phyloP scores from a whole-genome alignment of 2,113 vertebrate genomes.

The Caloenas nicobarica region DNA sequence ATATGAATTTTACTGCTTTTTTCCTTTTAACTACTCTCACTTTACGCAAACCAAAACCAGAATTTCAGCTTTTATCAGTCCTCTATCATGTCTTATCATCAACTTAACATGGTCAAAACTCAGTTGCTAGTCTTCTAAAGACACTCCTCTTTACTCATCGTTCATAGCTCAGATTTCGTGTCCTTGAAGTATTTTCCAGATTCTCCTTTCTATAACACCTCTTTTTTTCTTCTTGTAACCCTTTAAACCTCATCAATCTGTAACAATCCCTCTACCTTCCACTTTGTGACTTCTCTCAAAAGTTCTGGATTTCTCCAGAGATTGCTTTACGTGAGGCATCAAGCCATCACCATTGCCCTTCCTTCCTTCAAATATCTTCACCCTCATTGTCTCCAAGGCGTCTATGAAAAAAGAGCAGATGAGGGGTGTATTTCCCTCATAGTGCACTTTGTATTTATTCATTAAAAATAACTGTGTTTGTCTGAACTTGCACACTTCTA shows the following conservation, averaged over 20 bases:
- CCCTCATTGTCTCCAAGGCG: background rate
- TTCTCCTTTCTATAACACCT: background rate
- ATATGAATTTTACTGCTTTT: background rate
- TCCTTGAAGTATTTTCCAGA: background rate
- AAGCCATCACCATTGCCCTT: background rate
- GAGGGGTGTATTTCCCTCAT: background rate
- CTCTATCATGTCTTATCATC: background rate
- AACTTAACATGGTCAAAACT: background rate
- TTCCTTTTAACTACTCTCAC: background rate
- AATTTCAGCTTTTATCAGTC: background rate
- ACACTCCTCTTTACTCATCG: background rate
- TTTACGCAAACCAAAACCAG: background rate
- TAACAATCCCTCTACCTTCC: background rate
- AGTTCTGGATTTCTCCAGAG: background rate
- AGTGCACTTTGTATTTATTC: background rate
- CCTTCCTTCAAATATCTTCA: background rate
- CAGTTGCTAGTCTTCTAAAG: background rate
- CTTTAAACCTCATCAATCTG: background rate
- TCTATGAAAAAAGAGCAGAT: background rate
- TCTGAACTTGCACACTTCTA: background rate
- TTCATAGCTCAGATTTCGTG: background rate
- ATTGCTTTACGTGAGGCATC: background rate
- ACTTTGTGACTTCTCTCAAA: background rate
- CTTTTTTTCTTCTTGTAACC: background rate
- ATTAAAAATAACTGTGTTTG: background rate